Percentiles rank a stretch among this genome's conserved stretches.
Evolutionary conservation across 2,888 invertebrate genomes (phyloP).

Genomic region (Clepsis dumicolana): DNA sequence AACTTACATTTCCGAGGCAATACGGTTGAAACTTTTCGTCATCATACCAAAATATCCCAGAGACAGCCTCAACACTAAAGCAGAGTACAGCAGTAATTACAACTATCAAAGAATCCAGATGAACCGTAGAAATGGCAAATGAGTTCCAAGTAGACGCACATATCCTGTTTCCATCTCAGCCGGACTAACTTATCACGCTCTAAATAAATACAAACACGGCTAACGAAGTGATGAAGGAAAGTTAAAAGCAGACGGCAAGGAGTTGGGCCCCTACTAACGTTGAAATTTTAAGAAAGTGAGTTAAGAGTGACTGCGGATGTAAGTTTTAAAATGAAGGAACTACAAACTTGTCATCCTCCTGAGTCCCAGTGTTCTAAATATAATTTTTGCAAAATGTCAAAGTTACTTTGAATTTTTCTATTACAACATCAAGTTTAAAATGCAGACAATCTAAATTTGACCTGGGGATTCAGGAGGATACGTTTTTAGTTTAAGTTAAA

Average conservation of each 20-base stretch:
- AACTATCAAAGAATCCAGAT: constrained; percentile 44
- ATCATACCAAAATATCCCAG: not conserved
- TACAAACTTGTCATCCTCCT: too few relatives aligned
- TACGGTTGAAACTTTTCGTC: too few relatives aligned
- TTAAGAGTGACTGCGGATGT: not conserved
- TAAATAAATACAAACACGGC: constrained; percentile 81
- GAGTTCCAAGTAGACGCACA: constrained; percentile 59
- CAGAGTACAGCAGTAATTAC: constrained; percentile 1
- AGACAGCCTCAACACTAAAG: not conserved
- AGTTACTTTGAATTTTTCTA: too few relatives aligned
- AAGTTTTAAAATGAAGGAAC: too few relatives aligned
- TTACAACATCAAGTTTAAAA: too few relatives aligned
- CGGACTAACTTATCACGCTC: constrained; percentile 78
- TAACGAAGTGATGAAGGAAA: constrained; percentile 83
- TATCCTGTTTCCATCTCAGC: constrained; percentile 74
- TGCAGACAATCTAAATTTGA: too few relatives aligned
- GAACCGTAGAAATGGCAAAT: constrained; percentile 52
- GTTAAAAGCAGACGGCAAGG: constrained; percentile 75
- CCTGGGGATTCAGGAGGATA: too few relatives aligned
- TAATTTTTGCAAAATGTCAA: too few relatives aligned
- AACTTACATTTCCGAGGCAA: too few relatives aligned
- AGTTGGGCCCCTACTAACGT: constrained; percentile 58
- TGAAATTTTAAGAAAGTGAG: constrained; percentile 32
- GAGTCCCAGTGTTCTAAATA: too few relatives aligned
- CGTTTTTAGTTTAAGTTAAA: too few relatives aligned